These are phyloP conservation scores for Enteromius thamalakanensis DNA, from an alignment of 2,797 vertebrate genomes.

Conservation along the genomic window DNA sequence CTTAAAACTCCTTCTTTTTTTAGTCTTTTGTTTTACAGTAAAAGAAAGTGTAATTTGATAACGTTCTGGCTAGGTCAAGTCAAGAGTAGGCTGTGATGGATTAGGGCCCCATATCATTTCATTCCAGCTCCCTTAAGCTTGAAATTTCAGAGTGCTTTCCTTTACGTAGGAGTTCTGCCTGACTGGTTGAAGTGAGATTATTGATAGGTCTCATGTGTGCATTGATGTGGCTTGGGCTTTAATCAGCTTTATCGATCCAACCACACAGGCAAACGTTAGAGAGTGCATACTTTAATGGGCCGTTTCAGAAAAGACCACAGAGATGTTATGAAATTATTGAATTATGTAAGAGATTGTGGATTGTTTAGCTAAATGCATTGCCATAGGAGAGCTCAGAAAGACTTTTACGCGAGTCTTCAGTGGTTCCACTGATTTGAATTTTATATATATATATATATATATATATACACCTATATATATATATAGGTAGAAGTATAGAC, in stretches of 20 bases:
- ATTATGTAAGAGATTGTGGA: conserved; percentile 28
- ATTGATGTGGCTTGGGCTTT: conserved; percentile 44
- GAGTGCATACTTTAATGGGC: conserved; percentile 2
- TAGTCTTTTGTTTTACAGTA: not conserved
- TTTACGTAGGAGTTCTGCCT: conserved; percentile 29
- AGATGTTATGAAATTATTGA: conserved; percentile 24
- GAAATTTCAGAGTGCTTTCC: conserved; percentile 29
- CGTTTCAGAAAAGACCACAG: conserved; percentile 24
- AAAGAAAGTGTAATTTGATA: conserved; percentile 8
- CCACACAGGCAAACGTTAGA: conserved; percentile 21
- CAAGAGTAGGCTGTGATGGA: conserved; percentile 41
- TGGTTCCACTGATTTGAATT: not conserved
- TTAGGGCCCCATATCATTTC: conserved; percentile 32
- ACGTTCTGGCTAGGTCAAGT: conserved; percentile 25
- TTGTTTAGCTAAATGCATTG: conserved; percentile 8
- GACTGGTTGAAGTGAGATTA: conserved; percentile 44
- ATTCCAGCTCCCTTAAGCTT: conserved; percentile 38
- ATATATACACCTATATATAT: too few relatives aligned
- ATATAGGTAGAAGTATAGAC: too few relatives aligned
- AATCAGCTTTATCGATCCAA: conserved; percentile 50
- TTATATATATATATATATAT: too few relatives aligned
- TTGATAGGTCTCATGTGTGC: conserved; percentile 42
- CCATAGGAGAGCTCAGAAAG: conserved; percentile 14
- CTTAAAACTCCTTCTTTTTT: not conserved
- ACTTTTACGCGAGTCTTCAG: not conserved